Conservation (phyloP, 1,140 invertebrate species). For the Hermetia illucens region DNA sequence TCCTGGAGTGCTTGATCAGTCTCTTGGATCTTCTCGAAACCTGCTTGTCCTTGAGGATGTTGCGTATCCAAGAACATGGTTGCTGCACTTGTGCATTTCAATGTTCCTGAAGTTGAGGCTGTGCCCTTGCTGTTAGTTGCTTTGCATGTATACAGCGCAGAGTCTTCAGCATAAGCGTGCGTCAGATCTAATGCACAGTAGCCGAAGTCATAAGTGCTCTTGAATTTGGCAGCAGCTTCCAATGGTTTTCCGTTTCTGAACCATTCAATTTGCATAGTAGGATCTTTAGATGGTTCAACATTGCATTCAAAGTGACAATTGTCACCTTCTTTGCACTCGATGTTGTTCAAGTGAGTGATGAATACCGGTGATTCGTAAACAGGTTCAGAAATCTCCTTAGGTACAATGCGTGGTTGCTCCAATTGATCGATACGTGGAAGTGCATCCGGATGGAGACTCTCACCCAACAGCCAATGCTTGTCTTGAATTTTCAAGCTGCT, state of each 20-base stretch:
- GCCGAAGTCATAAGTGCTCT: slow-evolving; percentile 79
- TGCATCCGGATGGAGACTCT: slow-evolving; percentile 83
- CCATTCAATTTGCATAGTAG: slow-evolving; percentile 87
- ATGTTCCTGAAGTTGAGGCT: slow-evolving; percentile 73
- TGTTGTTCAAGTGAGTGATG: slow-evolving; percentile 80
- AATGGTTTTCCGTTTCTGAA: slow-evolving; percentile 74
- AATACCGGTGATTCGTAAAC: slow-evolving; percentile 75
- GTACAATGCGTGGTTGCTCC: slow-evolving; percentile 56
- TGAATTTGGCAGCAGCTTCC: slow-evolving; percentile 63
- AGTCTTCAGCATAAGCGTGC: slow-evolving; percentile 73
- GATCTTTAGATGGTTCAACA: slow-evolving; percentile 87
- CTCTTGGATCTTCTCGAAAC: slow-evolving; percentile 72
- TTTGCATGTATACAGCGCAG: slow-evolving; percentile 79
- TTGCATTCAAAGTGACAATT: slow-evolving; percentile 89
- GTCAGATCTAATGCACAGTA: slow-evolving; percentile 72
- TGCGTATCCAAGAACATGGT: slow-evolving; percentile 73
- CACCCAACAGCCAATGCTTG: slow-evolving; percentile 70
- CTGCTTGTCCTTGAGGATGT: slow-evolving; percentile 77
- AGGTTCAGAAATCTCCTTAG: slow-evolving; percentile 52
- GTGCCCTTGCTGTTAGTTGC: slow-evolving; percentile 83
- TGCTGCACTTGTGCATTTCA: slow-evolving; percentile 65
- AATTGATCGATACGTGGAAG: slow-evolving; percentile 72
- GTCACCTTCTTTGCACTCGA: slow-evolving; percentile 78
- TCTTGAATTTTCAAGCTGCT: slow-evolving; percentile 81
- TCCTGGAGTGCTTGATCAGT: slow-evolving; percentile 60